phyloP scores from a whole-genome alignment of 2,113 vertebrate species.

The Malurus elegans region DNA sequence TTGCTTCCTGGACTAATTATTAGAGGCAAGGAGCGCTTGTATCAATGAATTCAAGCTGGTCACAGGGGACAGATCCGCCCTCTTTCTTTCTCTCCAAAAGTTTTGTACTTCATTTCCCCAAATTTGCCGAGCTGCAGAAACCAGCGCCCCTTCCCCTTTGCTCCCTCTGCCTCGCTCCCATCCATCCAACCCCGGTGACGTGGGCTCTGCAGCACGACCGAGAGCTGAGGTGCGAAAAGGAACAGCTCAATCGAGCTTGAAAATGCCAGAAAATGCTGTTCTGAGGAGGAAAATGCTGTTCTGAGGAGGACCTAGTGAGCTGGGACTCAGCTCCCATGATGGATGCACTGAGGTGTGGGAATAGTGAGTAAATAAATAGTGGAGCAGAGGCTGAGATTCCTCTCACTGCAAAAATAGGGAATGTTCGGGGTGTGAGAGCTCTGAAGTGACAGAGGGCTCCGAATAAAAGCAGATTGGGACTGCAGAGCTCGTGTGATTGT shows the following conservation, averaged over 20 bases:
- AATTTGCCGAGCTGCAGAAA: background rate
- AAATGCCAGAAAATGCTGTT: background rate
- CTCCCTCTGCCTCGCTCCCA: background rate
- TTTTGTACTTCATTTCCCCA: background rate
- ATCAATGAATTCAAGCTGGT: background rate
- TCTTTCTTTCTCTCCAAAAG: background rate
- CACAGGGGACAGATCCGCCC: background rate
- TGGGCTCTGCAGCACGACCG: background rate
- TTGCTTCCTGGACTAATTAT: background rate
- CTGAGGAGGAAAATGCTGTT: background rate
- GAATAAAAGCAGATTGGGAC: background rate
- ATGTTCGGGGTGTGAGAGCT: background rate
- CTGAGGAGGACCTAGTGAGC: background rate
- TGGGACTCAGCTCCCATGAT: background rate
- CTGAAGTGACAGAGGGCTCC: background rate
- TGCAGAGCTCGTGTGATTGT: background rate
- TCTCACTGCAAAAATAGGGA: background rate
- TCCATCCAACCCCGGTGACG: rapidly evolving
- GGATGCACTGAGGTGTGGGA: background rate
- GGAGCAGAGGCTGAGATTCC: background rate
- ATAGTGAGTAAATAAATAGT: background rate
- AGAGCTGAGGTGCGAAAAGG: background rate
- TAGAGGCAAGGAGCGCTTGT: background rate
- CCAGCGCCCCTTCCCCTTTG: background rate
- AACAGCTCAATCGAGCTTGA: background rate